phyloP scores from a whole-genome alignment of 2,888 invertebrate genomes.

The Embidobia sp. region DNA sequence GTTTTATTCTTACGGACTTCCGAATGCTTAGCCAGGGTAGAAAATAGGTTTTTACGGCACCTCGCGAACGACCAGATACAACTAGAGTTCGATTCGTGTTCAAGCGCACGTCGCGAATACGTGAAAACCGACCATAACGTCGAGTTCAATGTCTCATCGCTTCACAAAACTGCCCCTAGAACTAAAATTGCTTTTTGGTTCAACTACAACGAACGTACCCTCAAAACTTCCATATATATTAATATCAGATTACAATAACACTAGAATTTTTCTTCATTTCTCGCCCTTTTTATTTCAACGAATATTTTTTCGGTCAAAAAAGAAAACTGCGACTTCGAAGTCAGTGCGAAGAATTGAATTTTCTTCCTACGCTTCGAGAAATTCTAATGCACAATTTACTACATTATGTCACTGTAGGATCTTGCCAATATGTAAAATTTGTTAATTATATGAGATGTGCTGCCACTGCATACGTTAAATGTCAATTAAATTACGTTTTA shows the following conservation, averaged over 20 bases:
- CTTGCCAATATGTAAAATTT: neutral
- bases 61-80: constrained; percentile 66
- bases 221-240: constrained; percentile 43
- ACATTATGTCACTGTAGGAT: neutral
- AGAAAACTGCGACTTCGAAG: neutral
- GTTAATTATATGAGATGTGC: neutral
- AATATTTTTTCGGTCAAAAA: constrained; percentile 7
- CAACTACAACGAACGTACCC: constrained; percentile 34
- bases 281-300: constrained; percentile 1
- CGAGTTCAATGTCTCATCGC: constrained; percentile 59
- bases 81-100: constrained; percentile 66
- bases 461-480: no score
- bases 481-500: no score
- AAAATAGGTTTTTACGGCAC: constrained; percentile 69
- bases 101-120: constrained; percentile 62
- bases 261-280: neutral
- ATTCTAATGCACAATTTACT: no score
- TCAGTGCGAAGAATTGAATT: constrained; percentile 20
- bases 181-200: constrained; percentile 56
- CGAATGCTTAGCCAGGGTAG: constrained; percentile 64
- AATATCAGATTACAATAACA: constrained; percentile 54
- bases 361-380: constrained; percentile 1
- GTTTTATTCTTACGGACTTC: constrained; percentile 67
- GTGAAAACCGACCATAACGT: constrained; percentile 64
- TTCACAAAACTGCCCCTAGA: constrained; percentile 50